These are phyloP conservation scores for Schizotus pectinicornis DNA, from an alignment of 2,888 invertebrate species.

Conservation along the genomic window DNA sequence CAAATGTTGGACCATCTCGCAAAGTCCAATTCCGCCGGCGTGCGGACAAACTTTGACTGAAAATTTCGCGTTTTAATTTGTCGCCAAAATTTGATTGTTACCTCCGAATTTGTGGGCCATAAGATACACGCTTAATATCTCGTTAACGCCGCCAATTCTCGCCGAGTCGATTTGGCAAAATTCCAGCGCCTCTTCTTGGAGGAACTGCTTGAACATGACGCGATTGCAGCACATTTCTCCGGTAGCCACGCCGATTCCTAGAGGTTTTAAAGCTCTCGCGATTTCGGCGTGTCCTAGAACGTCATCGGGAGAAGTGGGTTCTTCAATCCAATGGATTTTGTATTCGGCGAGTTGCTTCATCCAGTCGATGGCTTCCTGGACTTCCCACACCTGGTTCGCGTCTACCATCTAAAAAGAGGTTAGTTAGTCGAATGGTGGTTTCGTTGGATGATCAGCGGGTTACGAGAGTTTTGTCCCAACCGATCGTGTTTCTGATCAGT, in stretches of 20 bases:
- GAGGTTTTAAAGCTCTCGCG: slow-evolving; percentile 73
- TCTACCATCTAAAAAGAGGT: slow-evolving; percentile 83
- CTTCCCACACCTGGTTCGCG: slow-evolving; percentile 90
- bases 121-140: slow-evolving; percentile 84
- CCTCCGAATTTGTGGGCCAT: slow-evolving; percentile 87
- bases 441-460: slow-evolving; percentile 34
- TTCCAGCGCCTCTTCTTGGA: slow-evolving; percentile 80
- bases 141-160: slow-evolving; percentile 86
- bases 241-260: slow-evolving; percentile 85
- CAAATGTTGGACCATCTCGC: slow-evolving; percentile 92
- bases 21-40: slow-evolving; percentile 92
- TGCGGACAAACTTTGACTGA: slow-evolving; percentile 92
- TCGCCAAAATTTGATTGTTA: slow-evolving; percentile 49
- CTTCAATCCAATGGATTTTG: slow-evolving; percentile 88
- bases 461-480: slow-evolving; percentile 76
- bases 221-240: slow-evolving; percentile 93
- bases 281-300: slow-evolving; percentile 85
- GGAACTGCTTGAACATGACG: slow-evolving; percentile 90
- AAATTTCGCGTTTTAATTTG: slow-evolving; percentile 34
- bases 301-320: slow-evolving; percentile 92
- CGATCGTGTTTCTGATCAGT: slow-evolving; percentile 77
- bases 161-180: slow-evolving; percentile 92
- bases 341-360: slow-evolving; percentile 77
- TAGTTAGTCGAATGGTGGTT: no score
- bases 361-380: slow-evolving; percentile 84